Percentiles rank a stretch among this genome's conserved stretches.
These are phyloP conservation scores for Semnornis frantzii DNA, from an alignment of 2,113 vertebrate genomes.

Conservation along the genomic window DNA sequence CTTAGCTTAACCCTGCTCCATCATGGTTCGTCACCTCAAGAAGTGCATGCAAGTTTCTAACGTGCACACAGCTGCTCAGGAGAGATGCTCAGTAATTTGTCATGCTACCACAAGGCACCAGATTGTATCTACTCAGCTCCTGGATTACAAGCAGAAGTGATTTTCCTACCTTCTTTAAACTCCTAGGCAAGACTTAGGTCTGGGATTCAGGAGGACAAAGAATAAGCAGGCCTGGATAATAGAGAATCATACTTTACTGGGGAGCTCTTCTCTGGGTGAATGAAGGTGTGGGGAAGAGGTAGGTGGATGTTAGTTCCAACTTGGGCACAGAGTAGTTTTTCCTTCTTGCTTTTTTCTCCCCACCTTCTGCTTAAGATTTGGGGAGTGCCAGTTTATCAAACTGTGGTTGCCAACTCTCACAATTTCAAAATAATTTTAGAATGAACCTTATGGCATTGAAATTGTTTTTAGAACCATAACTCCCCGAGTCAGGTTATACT, in stretches of 20 bases:
- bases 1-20: background rate
- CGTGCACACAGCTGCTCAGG: fast-evolving
- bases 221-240: background rate
- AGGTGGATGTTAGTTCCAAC: background rate
- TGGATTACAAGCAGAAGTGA: background rate
- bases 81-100: background rate
- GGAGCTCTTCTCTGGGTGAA: background rate
- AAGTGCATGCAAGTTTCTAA: background rate
- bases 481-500: background rate
- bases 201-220: background rate
- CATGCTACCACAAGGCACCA: background rate
- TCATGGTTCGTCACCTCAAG: fast-evolving
- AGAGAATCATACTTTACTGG: background rate
- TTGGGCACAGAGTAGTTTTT: background rate
- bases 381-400: background rate
- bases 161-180: background rate
- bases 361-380: background rate
- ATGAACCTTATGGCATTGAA: background rate
- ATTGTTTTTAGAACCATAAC: background rate
- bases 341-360: background rate
- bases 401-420: background rate
- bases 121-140: background rate
- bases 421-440: background rate
- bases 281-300: background rate
- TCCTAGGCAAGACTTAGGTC: background rate